Percentiles rank a stretch among this genome's conserved stretches.
Evolutionary conservation across 2,888 invertebrate genomes (phyloP).

Genomic region (Teinopalpus imperialis): DNA sequence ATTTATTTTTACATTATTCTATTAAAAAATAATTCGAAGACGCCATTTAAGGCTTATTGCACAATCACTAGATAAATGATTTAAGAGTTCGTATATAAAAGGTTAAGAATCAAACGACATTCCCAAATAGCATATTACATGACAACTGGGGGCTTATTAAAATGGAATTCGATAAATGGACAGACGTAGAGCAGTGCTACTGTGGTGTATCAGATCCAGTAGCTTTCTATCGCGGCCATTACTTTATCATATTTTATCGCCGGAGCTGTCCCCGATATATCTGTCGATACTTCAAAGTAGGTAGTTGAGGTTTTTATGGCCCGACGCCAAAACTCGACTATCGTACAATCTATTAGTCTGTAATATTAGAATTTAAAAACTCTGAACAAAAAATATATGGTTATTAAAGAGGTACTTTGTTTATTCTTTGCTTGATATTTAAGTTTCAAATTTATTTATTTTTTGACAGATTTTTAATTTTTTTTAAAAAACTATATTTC

Average conservation of each 20-base stretch:
- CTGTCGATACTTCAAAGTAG: constrained; percentile 66
- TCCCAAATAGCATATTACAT: constrained; percentile 37
- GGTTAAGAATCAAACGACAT: constrained; percentile 16
- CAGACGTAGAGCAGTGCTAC: constrained; percentile 37
- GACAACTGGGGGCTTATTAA: constrained; percentile 56
- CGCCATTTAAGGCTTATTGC: too few species aligned
- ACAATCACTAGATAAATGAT: too few species aligned
- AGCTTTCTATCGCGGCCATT: constrained; percentile 66
- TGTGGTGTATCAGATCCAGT: constrained; percentile 69
- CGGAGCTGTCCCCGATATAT: constrained; percentile 55
- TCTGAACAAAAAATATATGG: constrained; percentile 6
- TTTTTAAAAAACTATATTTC: too few species aligned
- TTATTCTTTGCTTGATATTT: too few species aligned
- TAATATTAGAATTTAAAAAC: constrained; percentile 24
- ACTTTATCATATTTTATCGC: constrained; percentile 74
- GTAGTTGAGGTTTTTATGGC: constrained; percentile 64
- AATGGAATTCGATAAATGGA: constrained; percentile 66
- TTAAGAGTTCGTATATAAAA: too few species aligned
- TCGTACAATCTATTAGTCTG: constrained; percentile 17
- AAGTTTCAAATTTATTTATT: too few species aligned
- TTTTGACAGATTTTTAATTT: too few species aligned
- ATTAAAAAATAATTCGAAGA: too few species aligned
- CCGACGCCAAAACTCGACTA: constrained; percentile 46
- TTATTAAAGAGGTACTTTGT: too few species aligned
- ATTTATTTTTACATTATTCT: too few species aligned